Evolutionary conservation across 2,888 invertebrate species (phyloP).

Genomic region (Dioctria rufipes): DNA sequence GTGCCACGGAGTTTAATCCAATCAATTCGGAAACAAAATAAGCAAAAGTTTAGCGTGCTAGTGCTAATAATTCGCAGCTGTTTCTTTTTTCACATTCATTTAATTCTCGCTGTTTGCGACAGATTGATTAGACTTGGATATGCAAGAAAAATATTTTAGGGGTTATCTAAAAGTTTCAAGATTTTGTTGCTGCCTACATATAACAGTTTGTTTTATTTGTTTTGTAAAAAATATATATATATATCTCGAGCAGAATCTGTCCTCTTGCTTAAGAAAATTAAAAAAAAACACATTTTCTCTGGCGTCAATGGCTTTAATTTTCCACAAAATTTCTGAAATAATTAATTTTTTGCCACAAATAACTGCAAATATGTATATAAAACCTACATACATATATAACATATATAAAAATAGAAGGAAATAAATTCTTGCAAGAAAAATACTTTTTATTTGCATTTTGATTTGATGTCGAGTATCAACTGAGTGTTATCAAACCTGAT

Average conservation of each 20-base stretch:
- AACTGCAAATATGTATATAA: background rate
- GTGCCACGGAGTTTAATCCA: background rate
- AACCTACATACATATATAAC: too few species aligned
- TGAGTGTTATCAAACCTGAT: background rate
- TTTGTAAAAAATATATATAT: background rate
- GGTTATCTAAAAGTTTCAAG: background rate
- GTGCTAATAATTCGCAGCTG: background rate
- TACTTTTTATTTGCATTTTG: too few species aligned
- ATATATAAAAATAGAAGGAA: too few species aligned
- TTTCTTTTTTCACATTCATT: background rate
- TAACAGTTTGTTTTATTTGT: too few species aligned
- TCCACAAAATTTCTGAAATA: too few species aligned
- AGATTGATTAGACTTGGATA: background rate
- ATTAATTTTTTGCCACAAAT: background rate
- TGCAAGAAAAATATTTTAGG: background rate
- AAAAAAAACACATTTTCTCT: background rate
- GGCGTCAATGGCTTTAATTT: background rate
- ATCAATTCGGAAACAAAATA: background rate
- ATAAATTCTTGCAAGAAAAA: too few species aligned
- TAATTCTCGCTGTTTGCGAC: background rate
- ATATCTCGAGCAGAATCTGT: background rate
- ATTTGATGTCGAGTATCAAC: background rate
- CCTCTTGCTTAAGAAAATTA: background rate
- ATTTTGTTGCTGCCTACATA: background rate
- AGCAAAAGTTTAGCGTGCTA: too few species aligned